A percentile compares a stretch with the other conserved stretches of the same genome.
These are phyloP conservation scores for Eolophus roseicapilla DNA, from an alignment of 2,113 vertebrate genomes.

Conservation along the genomic window DNA sequence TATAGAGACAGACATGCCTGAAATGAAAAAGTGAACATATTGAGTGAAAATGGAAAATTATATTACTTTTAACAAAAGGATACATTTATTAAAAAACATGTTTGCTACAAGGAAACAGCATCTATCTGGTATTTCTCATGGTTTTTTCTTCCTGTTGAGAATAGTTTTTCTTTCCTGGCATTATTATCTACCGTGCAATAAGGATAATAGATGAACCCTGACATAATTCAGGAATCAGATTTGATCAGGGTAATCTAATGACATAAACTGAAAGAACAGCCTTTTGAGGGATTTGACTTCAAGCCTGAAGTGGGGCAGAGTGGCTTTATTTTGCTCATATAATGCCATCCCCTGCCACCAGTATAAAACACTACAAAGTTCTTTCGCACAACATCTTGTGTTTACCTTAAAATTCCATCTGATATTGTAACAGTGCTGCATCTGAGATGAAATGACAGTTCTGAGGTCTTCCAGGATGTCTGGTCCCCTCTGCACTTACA, in stretches of 20 bases:
- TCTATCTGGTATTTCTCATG: not conserved
- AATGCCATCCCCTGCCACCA: not conserved
- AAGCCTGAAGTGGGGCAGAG: not conserved
- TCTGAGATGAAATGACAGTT: not conserved
- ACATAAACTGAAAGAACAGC: conserved; percentile 11
- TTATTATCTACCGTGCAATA: conserved; percentile 32
- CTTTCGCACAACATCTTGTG: not conserved
- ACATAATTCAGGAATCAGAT: conserved; percentile 41
- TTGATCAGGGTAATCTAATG: conserved; percentile 25
- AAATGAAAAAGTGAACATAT: not conserved
- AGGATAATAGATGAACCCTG: conserved; percentile 46
- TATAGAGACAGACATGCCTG: conserved; percentile 8
- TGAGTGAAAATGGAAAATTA: conserved; percentile 46
- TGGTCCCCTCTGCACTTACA: not conserved
- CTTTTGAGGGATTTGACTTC: not conserved
- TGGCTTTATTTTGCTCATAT: not conserved
- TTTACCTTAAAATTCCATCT: not conserved
- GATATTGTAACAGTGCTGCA: not conserved
- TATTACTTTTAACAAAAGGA: conserved; percentile 44
- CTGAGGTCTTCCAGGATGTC: not conserved
- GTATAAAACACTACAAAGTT: not conserved
- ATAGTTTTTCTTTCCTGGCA: conserved; percentile 21
- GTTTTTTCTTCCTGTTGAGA: conserved; percentile 39
- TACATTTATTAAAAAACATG: conserved; percentile 26
- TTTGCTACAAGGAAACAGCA: conserved; percentile 9